Evolutionary conservation across 2,888 invertebrate species (phyloP), one percentile per base, ranked within the genome.

Genomic region (Lottia gigantea): DNA sequence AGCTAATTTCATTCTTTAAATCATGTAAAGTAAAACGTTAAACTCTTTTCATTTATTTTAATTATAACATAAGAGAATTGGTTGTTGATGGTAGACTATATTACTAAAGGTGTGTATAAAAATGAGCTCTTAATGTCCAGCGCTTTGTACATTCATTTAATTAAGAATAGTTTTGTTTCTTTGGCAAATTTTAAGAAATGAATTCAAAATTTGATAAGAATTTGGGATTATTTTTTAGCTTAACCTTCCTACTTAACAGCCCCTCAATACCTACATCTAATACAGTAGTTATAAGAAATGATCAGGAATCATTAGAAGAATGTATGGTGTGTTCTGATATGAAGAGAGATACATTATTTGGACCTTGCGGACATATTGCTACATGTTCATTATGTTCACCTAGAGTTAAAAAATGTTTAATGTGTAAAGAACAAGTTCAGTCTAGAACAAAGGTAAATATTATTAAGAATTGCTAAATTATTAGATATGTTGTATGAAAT

Each of bases 241-340:
- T 69, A 46, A 69, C 69, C 11, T 69, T 64, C 55, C 65, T 69
- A 45, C 55, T 69, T 64, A 69, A 47, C 74, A 85, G 83, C 75
- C 83, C 84, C 31, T 76, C 71, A 26, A 79, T 82, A 68, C 80
- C 80, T 26, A 79, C 83, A 15, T 80, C 84, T 31, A 86, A 85
- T 74, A 83, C 84, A 19, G 76, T 71, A 12, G 80, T 85, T 47
- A 83, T 86, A 40, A 81, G 86, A 19, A 85, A 85, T 76, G 89
- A 89, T 78, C 87, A 87, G 76, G 90, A 90, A 55, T 85, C 88
- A 1, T 91, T 94, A 74, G 96, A 96, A 86, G 97, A 97, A 89
- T 97, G 97, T 88, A 92, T 97, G 85, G 95, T 97, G 68, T 98
- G 97, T 88, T 97, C 97, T 0, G 97, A 97, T 88, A 92, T 93